Percentiles rank a stretch among this genome's conserved stretches.
These are phyloP conservation scores for Sardinella longiceps DNA, from an alignment of 2,797 vertebrate species.

Conservation along the genomic window DNA sequence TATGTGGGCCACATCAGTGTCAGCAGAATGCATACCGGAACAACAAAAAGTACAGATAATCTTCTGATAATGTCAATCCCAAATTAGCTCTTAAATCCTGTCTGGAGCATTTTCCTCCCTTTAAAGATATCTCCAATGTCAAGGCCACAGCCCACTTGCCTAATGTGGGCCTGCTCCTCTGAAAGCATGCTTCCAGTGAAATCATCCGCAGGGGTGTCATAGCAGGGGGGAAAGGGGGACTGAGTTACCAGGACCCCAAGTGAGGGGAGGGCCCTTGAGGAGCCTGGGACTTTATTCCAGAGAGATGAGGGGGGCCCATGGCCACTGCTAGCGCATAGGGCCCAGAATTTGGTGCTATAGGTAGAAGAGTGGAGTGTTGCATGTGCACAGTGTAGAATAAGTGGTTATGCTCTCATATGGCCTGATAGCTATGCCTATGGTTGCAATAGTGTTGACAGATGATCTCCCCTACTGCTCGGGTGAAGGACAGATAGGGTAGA, in stretches of 20 bases:
- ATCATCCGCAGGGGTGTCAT: too few species aligned
- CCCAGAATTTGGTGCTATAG: too few species aligned
- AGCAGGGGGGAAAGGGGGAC: too few species aligned
- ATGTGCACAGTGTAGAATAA: neutral
- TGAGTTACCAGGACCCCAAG: too few species aligned
- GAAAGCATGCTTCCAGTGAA: neutral
- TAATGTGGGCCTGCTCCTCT: neutral
- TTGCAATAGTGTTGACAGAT: neutral
- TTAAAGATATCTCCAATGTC: neutral
- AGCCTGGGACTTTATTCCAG: too few species aligned
- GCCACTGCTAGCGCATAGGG: too few species aligned
- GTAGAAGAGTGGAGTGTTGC: neutral
- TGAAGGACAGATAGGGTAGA: neutral
- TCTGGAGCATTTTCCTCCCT: neutral
- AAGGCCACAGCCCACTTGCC: neutral
- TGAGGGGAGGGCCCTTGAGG: too few species aligned
- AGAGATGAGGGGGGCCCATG: too few species aligned
- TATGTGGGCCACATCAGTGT: neutral
- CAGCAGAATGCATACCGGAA: neutral
- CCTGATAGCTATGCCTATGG: neutral
- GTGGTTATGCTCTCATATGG: constrained; percentile 14
- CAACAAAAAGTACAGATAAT: neutral
- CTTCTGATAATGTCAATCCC: neutral
- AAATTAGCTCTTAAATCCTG: constrained; percentile 7
- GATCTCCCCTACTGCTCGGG: neutral